These are phyloP conservation scores for Neria commutata DNA, from an alignment of 2,888 invertebrate genomes.

Conservation along the genomic window DNA sequence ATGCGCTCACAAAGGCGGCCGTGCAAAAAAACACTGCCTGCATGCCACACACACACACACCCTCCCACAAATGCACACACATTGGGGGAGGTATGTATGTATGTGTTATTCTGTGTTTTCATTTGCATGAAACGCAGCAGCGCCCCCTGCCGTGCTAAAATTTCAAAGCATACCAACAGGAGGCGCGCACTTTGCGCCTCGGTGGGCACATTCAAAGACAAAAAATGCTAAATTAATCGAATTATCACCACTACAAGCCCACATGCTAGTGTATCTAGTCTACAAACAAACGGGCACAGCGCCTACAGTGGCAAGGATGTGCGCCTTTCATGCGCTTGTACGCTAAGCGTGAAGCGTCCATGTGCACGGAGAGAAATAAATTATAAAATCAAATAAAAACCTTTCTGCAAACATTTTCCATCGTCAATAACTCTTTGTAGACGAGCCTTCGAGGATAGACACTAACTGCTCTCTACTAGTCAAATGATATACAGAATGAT, in stretches of 20 bases:
- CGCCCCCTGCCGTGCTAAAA: not conserved
- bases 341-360: too few species aligned
- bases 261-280: not conserved
- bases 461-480: too few species aligned
- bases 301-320: conserved; percentile 6
- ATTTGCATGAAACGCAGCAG: not conserved
- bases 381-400: too few species aligned
- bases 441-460: too few species aligned
- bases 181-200: not conserved
- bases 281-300: conserved; percentile 16
- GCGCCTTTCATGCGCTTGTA: conserved; percentile 33
- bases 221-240: not conserved
- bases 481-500: too few species aligned
- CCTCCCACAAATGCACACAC: not conserved
- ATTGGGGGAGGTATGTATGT: too few species aligned
- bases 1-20: too few species aligned
- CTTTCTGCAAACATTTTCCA: too few species aligned
- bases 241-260: conserved; percentile 2
- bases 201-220: too few species aligned
- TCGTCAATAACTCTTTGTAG: too few species aligned
- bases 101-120: not conserved
- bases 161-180: not conserved
- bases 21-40: not conserved
- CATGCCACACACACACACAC: not conserved
- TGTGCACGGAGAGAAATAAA: too few species aligned